Evolutionary conservation across 2,797 vertebrate genomes (phyloP).

Genomic region (Hemitrygon akajei): DNA sequence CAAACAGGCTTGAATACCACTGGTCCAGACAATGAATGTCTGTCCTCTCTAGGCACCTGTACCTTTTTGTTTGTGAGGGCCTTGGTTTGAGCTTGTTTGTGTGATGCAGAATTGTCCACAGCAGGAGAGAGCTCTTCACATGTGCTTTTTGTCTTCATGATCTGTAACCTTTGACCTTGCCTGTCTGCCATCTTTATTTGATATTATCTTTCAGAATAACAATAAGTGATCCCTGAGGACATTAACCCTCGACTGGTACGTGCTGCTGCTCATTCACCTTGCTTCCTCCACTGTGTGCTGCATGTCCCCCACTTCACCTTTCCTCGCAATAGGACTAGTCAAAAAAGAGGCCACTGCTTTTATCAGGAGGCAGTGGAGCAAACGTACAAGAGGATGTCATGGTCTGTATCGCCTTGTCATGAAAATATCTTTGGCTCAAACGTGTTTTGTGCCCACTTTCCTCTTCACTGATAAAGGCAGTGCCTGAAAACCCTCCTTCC

Average conservation of each 20-base stretch:
- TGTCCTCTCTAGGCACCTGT: slow-evolving; percentile 36
- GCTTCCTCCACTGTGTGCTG: background rate
- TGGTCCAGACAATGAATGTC: slow-evolving; percentile 20
- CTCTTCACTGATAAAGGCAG: background rate
- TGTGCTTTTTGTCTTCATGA: slow-evolving; percentile 21
- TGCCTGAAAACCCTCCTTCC: background rate
- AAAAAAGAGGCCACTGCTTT: slow-evolving; percentile 1
- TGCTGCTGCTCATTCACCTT: slow-evolving; percentile 48
- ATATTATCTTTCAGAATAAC: slow-evolving; percentile 96
- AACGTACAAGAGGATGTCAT: background rate
- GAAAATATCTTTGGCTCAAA: background rate
- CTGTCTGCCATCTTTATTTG: slow-evolving; percentile 72
- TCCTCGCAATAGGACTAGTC: background rate
- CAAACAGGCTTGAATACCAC: background rate
- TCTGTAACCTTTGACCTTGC: slow-evolving; percentile 38
- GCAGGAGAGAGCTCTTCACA: background rate
- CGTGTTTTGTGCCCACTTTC: background rate
- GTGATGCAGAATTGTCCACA: background rate
- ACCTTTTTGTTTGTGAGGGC: background rate
- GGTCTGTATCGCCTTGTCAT: background rate
- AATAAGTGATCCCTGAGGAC: slow-evolving; percentile 97
- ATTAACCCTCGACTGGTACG: slow-evolving; percentile 75
- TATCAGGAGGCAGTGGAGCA: background rate
- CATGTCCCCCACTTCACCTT: background rate
- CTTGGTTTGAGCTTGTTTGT: slow-evolving; percentile 21